These are phyloP conservation scores for Corythornis madagascariensis DNA, from an alignment of 2,113 vertebrate genomes.

Conservation along the genomic window DNA sequence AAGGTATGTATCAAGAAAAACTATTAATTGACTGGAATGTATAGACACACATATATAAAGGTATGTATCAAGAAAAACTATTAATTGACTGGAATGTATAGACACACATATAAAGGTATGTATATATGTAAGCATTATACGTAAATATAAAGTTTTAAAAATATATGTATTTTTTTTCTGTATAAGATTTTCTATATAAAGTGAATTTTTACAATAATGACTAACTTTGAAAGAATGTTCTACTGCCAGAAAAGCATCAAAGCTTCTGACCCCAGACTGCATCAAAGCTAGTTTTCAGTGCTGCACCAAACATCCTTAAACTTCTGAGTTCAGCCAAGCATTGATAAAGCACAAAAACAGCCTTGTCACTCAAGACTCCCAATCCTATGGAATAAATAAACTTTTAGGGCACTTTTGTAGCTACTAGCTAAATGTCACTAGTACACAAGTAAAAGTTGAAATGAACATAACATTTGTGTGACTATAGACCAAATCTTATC, in stretches of 20 bases:
- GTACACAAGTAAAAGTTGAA: neutral
- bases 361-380: neutral
- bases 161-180: neutral
- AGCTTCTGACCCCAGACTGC: slow-evolving; percentile 31
- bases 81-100: neutral
- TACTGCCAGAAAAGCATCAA: slow-evolving; percentile 32
- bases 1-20: neutral
- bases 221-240: slow-evolving; percentile 16
- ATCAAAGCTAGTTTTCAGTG: slow-evolving; percentile 25
- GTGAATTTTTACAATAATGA: neutral
- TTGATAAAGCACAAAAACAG: neutral
- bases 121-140: neutral
- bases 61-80: neutral
- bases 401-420: neutral
- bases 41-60: neutral
- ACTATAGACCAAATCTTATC: neutral
- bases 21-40: neutral
- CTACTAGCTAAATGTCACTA: neutral
- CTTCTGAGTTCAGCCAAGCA: slow-evolving; percentile 41
- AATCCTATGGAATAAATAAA: slow-evolving; percentile 9
- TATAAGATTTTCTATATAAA: neutral
- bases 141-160: neutral
- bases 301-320: neutral
- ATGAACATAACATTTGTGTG: neutral
- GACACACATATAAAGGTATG: neutral